These are phyloP conservation scores for Mesochorus sp. DNA, from an alignment of 2,888 invertebrate species.

Conservation along the genomic window DNA sequence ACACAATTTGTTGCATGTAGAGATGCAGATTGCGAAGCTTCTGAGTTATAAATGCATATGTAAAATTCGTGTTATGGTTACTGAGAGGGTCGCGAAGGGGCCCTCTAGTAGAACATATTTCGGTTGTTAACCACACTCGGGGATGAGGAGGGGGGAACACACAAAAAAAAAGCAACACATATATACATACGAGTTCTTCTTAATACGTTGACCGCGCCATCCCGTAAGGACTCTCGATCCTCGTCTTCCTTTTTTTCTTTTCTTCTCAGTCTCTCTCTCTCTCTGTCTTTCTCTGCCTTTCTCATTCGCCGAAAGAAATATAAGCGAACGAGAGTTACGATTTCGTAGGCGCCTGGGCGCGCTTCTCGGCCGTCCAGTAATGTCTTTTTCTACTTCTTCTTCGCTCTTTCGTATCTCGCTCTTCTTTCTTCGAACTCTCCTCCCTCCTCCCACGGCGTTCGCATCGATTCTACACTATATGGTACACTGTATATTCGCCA, in stretches of 20 bases:
- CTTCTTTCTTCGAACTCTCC: not conserved
- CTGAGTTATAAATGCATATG: conserved; percentile 75
- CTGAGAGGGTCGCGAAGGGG: conserved; percentile 55
- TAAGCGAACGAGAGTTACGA: conserved; percentile 69
- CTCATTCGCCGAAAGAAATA: conserved; percentile 46
- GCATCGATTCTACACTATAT: not conserved
- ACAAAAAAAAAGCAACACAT: conserved; percentile 35
- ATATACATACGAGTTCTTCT: conserved; percentile 53
- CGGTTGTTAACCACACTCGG: conserved; percentile 18
- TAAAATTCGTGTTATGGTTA: conserved; percentile 65
- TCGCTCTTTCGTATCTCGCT: conserved; percentile 22
- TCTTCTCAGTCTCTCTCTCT: conserved; percentile 39
- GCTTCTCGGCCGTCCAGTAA: conserved; percentile 42
- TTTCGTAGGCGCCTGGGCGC: conserved; percentile 62
- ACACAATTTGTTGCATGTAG: conserved; percentile 71
- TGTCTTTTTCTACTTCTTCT: conserved; percentile 39
- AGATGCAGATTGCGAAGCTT: conserved; percentile 67
- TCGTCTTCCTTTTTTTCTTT: conserved; percentile 3
- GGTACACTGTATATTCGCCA: not conserved
- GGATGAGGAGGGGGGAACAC: not conserved
- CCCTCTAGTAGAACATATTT: conserved; percentile 46
- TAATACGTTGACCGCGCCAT: conserved; percentile 52
- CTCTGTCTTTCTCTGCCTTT: conserved; percentile 47
- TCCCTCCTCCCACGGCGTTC: too few relatives aligned
- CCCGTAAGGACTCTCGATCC: conserved; percentile 50